Evolutionary conservation across 2,797 vertebrate genomes (phyloP).

Genomic region (Allobates femoralis): DNA sequence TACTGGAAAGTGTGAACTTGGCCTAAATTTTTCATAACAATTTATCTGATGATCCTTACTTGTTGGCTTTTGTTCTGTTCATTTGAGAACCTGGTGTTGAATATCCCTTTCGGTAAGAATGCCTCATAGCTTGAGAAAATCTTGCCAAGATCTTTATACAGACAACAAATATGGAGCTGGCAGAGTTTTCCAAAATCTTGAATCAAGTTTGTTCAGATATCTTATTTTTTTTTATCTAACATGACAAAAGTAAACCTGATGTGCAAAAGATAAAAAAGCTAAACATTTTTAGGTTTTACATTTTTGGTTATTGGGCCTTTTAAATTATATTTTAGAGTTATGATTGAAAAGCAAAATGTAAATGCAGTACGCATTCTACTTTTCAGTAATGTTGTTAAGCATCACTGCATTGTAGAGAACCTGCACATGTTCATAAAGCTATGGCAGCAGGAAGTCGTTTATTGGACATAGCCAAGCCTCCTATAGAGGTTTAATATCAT

Average conservation of each 20-base stretch:
- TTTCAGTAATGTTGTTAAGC: no score
- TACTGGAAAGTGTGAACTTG: neutral
- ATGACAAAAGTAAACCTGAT: constrained; percentile 23
- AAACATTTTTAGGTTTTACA: neutral
- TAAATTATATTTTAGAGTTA: neutral
- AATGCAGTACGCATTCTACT: no score
- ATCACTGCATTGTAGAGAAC: no score
- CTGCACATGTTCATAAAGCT: no score
- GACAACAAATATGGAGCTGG: constrained; percentile 25
- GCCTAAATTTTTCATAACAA: constrained; percentile 4
- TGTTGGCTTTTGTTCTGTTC: neutral
- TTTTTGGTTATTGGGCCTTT: neutral
- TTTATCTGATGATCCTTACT: constrained; percentile 3
- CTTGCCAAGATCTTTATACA: constrained; percentile 35
- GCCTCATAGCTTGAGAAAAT: neutral
- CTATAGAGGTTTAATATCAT: no score
- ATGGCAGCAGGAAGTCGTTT: no score
- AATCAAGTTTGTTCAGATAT: constrained; percentile 40
- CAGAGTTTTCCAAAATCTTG: constrained; percentile 29
- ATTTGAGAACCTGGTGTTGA: neutral
- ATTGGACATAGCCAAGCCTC: no score
- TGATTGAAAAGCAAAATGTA: neutral
- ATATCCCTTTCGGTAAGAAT: constrained; percentile 37
- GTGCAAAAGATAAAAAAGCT: constrained; percentile 26
- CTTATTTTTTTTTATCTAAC: constrained; percentile 29